Conservation (phyloP, 2,797 vertebrate species). For the Pachyuromys duprasi region DNA sequence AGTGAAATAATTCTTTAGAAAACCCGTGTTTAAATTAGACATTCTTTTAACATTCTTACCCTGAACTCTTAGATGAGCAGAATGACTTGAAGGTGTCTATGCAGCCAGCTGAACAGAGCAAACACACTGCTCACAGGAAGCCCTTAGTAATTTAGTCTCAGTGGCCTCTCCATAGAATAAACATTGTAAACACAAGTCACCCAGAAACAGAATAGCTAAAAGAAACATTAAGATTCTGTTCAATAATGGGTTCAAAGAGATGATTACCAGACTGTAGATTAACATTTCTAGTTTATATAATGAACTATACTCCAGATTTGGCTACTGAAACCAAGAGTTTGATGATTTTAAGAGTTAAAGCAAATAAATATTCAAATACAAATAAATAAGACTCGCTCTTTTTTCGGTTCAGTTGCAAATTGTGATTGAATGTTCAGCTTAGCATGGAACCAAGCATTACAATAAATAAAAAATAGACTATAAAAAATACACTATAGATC, state of each 20-base stretch:
- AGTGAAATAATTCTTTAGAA: not conserved
- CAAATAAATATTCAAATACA: not conserved
- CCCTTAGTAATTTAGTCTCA: not conserved
- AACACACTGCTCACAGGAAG: no score
- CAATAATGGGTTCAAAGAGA: not conserved
- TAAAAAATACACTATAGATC: not conserved
- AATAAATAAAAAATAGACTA: conserved; percentile 42
- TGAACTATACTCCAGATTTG: not conserved
- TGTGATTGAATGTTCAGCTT: not conserved
- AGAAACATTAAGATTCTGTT: not conserved
- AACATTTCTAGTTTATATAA: not conserved
- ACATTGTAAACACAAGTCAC: not conserved
- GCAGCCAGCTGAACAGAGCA: not conserved
- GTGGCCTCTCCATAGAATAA: not conserved
- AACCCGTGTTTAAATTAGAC: not conserved
- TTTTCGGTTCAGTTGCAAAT: conserved; percentile 12
- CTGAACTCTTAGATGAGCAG: not conserved
- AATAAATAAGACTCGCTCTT: not conserved
- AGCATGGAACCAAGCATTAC: not conserved
- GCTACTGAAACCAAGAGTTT: not conserved
- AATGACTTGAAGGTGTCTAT: not conserved
- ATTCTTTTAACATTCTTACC: not conserved
- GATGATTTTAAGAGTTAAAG: not conserved
- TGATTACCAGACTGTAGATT: not conserved
- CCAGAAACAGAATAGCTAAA: not conserved